A percentile compares a stretch with the other conserved stretches of the same genome.
Conservation (phyloP, 2,888 invertebrate genomes). For the Metallyticus violacea region DNA sequence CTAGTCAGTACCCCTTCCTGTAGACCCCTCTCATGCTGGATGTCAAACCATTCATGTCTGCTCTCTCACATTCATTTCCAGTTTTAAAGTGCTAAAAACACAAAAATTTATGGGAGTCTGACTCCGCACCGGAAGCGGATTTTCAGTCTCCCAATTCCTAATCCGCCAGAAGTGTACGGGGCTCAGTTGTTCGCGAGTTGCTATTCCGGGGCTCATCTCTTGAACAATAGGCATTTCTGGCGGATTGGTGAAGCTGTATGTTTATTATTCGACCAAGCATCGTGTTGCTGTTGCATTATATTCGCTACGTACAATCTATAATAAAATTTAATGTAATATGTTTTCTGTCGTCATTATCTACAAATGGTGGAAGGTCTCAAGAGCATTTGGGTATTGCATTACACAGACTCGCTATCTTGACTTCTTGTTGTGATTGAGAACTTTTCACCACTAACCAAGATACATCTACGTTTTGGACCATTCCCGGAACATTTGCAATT, state of each 20-base stretch:
- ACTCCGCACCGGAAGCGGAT: conserved; percentile 38
- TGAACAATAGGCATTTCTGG: conserved; percentile 40
- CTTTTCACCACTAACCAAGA: conserved; percentile 12
- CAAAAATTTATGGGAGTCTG: conserved; percentile 41
- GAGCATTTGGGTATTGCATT: conserved; percentile 21
- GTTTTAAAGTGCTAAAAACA: conserved; percentile 31
- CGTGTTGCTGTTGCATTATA: conserved; percentile 37
- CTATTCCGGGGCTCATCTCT: conserved; percentile 47
- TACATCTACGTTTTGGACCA: conserved; percentile 27
- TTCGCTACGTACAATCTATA: conserved; percentile 41
- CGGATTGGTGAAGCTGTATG: conserved; percentile 41
- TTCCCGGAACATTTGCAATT: conserved; percentile 26
- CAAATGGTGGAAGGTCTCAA: conserved; percentile 18
- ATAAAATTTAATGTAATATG: conserved; percentile 34
- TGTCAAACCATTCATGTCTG: conserved; percentile 38
- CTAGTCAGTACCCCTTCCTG: conserved; percentile 40
- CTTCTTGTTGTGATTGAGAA: conserved; percentile 14
- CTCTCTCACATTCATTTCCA: conserved; percentile 33
- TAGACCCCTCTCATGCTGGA: conserved; percentile 42
- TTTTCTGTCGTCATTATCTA: conserved; percentile 30
- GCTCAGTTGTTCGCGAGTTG: conserved; percentile 55
- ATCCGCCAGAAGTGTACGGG: conserved; percentile 53
- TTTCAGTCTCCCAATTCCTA: conserved; percentile 38
- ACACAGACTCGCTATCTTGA: conserved; percentile 27
- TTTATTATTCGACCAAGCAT: conserved; percentile 36